Evolutionary conservation across 2,113 vertebrate genomes (phyloP).

Genomic region (Tyto alba): DNA sequence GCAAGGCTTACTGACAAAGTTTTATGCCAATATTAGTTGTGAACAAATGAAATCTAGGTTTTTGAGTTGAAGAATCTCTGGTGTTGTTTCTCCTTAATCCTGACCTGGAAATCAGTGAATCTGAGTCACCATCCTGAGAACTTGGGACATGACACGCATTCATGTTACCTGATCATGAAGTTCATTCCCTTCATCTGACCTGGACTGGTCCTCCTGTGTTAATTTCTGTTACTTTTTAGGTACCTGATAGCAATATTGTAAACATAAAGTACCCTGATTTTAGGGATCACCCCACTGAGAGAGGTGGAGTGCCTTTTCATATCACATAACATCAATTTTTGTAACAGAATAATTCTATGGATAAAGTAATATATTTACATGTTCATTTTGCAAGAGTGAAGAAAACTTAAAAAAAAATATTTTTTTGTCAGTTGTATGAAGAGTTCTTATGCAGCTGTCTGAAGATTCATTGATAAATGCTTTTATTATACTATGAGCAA

Average conservation of each 20-base stretch:
- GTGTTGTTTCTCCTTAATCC: too few relatives aligned
- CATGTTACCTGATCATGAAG: not conserved
- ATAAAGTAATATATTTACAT: not conserved
- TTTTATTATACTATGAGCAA: not conserved
- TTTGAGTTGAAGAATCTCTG: too few relatives aligned
- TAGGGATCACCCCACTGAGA: not conserved
- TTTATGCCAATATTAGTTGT: too few relatives aligned
- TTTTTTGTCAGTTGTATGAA: not conserved
- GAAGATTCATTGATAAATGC: not conserved
- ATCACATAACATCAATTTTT: not conserved
- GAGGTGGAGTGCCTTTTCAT: not conserved
- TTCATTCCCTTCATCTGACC: not conserved
- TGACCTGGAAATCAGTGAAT: too few relatives aligned
- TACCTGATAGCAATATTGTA: not conserved
- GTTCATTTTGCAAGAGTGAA: not conserved
- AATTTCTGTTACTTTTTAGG: not conserved
- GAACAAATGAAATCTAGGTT: too few relatives aligned
- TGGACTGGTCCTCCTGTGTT: not conserved
- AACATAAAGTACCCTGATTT: not conserved
- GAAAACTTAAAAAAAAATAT: not conserved
- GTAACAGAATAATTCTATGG: not conserved
- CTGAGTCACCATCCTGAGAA: too few relatives aligned
- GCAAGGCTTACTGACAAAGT: too few relatives aligned
- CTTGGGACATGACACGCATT: too few relatives aligned
- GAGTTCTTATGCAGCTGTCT: not conserved